Conservation (phyloP, 1,140 invertebrate genomes). For the Oedothorax gibbosus region DNA sequence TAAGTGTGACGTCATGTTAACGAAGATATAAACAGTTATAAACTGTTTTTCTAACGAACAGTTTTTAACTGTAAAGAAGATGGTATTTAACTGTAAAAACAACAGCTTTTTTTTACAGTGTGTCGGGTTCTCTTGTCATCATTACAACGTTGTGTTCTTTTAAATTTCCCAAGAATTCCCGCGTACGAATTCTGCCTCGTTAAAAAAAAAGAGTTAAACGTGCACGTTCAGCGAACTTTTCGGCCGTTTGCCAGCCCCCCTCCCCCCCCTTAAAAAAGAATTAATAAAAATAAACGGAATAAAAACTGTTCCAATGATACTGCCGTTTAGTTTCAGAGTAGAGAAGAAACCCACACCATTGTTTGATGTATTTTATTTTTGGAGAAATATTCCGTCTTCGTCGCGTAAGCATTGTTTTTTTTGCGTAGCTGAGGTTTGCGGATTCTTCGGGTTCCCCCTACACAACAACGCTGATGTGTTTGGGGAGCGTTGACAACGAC, state of each 20-base stretch:
- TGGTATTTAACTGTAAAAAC: background rate
- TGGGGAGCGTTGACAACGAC: slow-evolving; percentile 17
- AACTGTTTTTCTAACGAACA: no score
- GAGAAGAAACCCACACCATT: slow-evolving; percentile 45
- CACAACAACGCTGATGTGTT: background rate
- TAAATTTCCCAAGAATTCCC: background rate
- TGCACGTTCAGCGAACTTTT: slow-evolving; percentile 55
- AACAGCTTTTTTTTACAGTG: slow-evolving; percentile 2
- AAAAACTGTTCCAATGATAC: slow-evolving; percentile 14
- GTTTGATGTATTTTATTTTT: slow-evolving; percentile 49
- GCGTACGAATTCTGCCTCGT: background rate
- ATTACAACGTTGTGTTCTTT: background rate
- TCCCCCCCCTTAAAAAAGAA: background rate
- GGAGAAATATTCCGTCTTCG: slow-evolving; percentile 48
- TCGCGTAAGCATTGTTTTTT: slow-evolving; percentile 52
- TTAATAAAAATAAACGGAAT: no score
- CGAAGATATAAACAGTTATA: no score
- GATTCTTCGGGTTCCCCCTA: slow-evolving; percentile 15
- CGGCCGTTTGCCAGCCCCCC: slow-evolving; percentile 18
- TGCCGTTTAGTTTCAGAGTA: slow-evolving; percentile 21
- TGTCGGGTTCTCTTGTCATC: background rate
- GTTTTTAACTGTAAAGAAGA: background rate
- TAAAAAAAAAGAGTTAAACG: slow-evolving; percentile 41
- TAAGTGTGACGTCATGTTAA: no score
- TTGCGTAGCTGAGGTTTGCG: slow-evolving; percentile 38